Evolutionary conservation across 2,113 vertebrate genomes (phyloP).

Genomic region (Crypturellus undulatus): DNA sequence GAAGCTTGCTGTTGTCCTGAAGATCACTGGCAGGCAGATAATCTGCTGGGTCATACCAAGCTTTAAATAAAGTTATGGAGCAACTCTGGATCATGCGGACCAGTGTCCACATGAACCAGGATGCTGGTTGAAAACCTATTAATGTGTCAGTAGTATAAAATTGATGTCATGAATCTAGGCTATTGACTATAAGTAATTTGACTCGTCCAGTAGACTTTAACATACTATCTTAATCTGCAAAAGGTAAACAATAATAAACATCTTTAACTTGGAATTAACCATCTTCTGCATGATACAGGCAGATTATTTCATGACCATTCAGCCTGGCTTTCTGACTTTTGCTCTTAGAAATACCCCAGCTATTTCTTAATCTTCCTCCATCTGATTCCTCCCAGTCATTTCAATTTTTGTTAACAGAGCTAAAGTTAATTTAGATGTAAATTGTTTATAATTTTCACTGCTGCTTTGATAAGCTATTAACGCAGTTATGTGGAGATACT

Average conservation of each 20-base stretch:
- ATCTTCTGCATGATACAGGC: background rate
- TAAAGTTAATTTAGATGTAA: background rate
- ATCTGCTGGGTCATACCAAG: background rate
- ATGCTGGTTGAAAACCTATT: too few relatives aligned
- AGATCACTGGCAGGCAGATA: background rate
- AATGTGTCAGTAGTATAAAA: background rate
- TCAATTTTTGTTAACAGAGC: background rate
- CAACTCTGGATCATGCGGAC: background rate
- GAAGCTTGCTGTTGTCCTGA: background rate
- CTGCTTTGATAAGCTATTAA: background rate
- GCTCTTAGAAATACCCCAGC: background rate
- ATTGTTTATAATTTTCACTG: background rate
- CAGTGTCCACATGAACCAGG: too few relatives aligned
- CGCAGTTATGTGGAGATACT: background rate
- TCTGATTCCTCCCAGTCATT: background rate
- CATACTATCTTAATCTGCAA: too few relatives aligned
- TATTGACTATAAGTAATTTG: background rate
- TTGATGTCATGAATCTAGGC: background rate
- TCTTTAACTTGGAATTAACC: background rate
- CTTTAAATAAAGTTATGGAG: background rate
- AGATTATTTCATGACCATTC: background rate
- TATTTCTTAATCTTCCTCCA: background rate
- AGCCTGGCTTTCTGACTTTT: background rate
- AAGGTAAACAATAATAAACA: background rate
- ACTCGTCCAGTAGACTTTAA: background rate